These are phyloP conservation scores for Gopherus flavomarginatus DNA, from an alignment of 2,113 vertebrate species.

Conservation along the genomic window DNA sequence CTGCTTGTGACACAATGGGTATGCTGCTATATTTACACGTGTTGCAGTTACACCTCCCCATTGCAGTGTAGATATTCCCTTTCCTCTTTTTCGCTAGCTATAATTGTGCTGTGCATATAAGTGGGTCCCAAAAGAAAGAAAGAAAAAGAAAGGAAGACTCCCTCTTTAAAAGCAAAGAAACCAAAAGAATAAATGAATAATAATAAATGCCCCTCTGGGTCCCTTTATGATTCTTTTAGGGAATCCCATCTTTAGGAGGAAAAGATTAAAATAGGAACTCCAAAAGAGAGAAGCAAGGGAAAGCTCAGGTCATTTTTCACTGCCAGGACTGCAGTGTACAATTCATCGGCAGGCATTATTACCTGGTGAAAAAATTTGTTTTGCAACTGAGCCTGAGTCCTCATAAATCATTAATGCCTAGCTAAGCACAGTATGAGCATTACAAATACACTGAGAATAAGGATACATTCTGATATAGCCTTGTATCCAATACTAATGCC, in stretches of 20 bases:
- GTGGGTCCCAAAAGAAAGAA: neutral
- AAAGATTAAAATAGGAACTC: conserved; percentile 3
- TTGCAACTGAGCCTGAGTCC: conserved; percentile 70
- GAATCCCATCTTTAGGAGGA: conserved; percentile 46
- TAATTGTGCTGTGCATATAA: neutral
- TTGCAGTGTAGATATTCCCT: neutral
- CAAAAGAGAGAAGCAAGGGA: conserved; percentile 28
- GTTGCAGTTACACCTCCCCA: neutral
- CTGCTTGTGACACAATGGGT: neutral
- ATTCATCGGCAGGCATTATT: conserved; percentile 69
- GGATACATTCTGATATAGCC: conserved; percentile 50
- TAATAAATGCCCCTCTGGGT: conserved; percentile 9
- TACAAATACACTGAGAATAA: conserved; percentile 59
- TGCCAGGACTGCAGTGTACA: conserved; percentile 58
- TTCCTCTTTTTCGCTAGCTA: neutral
- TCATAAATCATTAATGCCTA: conserved; percentile 76
- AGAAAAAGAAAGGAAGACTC: neutral
- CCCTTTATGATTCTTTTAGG: conserved; percentile 20
- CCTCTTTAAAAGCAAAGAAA: neutral
- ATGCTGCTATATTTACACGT: neutral
- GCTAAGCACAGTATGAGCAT: conserved; percentile 69
- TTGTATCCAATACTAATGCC: conserved; percentile 71
- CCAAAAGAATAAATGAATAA: neutral
- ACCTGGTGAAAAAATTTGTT: conserved; percentile 75
- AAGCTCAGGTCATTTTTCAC: conserved; percentile 62